Evolutionary conservation across 2,888 invertebrate genomes (phyloP).

Genomic region (Drosophila stalkeri): DNA sequence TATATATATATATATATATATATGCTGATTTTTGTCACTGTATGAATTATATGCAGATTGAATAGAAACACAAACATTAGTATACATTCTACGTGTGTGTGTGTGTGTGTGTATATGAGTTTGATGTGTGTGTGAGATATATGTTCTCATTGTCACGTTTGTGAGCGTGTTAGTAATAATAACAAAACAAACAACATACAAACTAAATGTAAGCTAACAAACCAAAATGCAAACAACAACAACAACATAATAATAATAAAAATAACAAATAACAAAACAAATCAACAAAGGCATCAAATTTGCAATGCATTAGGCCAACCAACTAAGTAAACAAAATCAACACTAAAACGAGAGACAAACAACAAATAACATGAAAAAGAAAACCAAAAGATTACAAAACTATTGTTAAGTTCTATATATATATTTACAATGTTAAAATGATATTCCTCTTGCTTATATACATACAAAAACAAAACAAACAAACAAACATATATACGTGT

Average conservation of each 20-base stretch:
- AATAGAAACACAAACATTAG: conserved; percentile 9
- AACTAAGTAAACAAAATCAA: conserved; percentile 44
- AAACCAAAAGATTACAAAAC: conserved; percentile 50
- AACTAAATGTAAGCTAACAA: conserved; percentile 66
- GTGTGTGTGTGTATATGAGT: conserved; percentile 6
- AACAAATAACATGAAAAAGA: conserved; percentile 21
- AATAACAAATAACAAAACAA: conserved; percentile 13
- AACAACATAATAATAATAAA: background rate
- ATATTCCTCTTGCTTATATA: conserved; percentile 81
- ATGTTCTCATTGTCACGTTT: conserved; percentile 51
- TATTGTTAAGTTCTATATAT: conserved; percentile 71
- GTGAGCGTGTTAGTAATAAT: conserved; percentile 41
- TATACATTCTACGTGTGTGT: conserved; percentile 8
- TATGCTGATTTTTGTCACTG: conserved; percentile 16
- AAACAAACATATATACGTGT: conserved; percentile 42
- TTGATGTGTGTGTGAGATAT: conserved; percentile 5
- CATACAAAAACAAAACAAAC: conserved; percentile 28
- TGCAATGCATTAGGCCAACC: conserved; percentile 56
- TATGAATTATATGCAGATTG: conserved; percentile 23
- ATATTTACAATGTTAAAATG: conserved; percentile 70
- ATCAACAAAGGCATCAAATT: conserved; percentile 28
- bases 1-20: background rate
- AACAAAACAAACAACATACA: conserved; percentile 45
- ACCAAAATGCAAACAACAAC: conserved; percentile 46
- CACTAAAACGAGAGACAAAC: conserved; percentile 26